Conservation (phyloP, 2,888 invertebrate species). For the Labia minor region DNA sequence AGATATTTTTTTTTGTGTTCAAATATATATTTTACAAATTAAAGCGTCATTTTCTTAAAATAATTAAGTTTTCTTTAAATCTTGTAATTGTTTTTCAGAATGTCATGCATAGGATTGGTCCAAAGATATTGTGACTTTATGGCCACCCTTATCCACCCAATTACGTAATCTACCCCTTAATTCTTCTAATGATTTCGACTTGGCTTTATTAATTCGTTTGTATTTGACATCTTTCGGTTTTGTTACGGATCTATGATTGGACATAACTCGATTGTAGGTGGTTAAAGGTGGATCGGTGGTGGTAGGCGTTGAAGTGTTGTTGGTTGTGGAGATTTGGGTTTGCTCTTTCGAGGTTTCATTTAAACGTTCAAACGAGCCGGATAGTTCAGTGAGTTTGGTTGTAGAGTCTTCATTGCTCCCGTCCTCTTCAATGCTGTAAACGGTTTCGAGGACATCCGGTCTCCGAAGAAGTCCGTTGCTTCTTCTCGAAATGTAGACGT, state of each 20-base stretch:
- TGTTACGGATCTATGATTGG: conserved; percentile 78
- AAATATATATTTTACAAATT: too few species aligned
- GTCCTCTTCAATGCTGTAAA: conserved; percentile 79
- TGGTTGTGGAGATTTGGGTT: conserved; percentile 32
- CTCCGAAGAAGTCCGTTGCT: conserved; percentile 68
- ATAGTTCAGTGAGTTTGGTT: conserved; percentile 34
- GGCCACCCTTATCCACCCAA: conserved; percentile 66
- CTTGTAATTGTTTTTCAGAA: not conserved
- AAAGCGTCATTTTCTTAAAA: too few species aligned
- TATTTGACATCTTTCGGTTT: conserved; percentile 87
- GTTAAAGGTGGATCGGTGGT: conserved; percentile 43
- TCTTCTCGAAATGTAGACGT: conserved; percentile 60
- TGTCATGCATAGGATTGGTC: conserved; percentile 26
- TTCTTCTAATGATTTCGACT: conserved; percentile 79
- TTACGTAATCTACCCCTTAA: conserved; percentile 69
- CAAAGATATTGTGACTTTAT: conserved; percentile 24
- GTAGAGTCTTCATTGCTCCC: conserved; percentile 48
- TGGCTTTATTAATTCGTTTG: conserved; percentile 81
- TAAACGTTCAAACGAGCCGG: conserved; percentile 39
- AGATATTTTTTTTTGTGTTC: too few species aligned
- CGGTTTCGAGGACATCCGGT: conserved; percentile 44
- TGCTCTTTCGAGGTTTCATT: conserved; percentile 26
- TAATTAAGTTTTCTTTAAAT: not conserved
- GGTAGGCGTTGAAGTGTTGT: conserved; percentile 30
- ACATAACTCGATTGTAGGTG: conserved; percentile 77